These are phyloP conservation scores for Notothenia coriiceps DNA, from an alignment of 2,113 vertebrate species.

Conservation along the genomic window DNA sequence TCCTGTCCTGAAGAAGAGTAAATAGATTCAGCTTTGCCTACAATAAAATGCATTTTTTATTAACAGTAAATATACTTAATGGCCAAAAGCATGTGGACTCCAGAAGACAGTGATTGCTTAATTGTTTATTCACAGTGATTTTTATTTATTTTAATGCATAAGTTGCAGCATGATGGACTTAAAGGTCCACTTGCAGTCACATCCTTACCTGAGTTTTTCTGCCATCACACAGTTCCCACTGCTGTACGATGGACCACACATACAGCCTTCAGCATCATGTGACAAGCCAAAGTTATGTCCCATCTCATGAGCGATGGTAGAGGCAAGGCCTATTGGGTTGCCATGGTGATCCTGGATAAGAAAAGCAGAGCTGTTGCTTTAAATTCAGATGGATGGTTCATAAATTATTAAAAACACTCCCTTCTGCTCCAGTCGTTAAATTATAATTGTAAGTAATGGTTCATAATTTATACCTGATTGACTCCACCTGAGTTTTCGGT, in stretches of 20 bases:
- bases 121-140: too few relatives aligned
- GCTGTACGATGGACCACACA: conserved; percentile 68
- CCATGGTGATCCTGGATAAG: conserved; percentile 86
- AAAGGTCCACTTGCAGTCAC: not conserved
- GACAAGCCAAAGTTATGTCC: conserved; percentile 94
- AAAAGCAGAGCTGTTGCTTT: not conserved
- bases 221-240: conserved; percentile 89
- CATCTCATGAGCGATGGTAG: conserved; percentile 95
- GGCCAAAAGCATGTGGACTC: not conserved
- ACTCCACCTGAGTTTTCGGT: conserved; percentile 85
- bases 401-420: not conserved
- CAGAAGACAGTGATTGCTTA: not conserved
- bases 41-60: not conserved
- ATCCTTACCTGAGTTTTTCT: conserved; percentile 83
- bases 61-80: not conserved
- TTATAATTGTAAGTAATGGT: not conserved
- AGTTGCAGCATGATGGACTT: not conserved
- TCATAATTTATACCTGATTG: conserved; percentile 85
- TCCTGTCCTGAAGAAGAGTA: conserved; percentile 43
- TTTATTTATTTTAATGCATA: too few relatives aligned
- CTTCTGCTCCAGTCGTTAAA: not conserved
- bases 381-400: not conserved
- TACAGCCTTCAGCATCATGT: conserved; percentile 85
- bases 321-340: conserved; percentile 85
- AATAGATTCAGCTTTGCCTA: not conserved